A percentile compares a stretch with the other conserved stretches of the same genome.
These are phyloP conservation scores for Lasiurus cinereus DNA, from an alignment of 2,113 vertebrate species.

Conservation along the genomic window DNA sequence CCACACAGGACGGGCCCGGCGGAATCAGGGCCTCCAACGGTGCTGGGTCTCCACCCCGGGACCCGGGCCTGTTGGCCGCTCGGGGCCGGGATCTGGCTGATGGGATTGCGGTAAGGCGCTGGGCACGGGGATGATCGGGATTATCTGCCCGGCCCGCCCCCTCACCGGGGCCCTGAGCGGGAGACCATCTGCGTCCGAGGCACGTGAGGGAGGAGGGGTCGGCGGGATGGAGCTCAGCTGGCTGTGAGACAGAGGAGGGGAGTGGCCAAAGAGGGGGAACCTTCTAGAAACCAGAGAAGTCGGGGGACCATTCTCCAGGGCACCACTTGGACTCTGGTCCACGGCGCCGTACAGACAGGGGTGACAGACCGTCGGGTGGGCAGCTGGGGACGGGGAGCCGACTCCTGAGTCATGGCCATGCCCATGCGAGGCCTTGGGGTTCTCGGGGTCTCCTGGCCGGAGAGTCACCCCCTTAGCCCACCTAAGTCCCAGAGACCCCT, in stretches of 20 bases:
- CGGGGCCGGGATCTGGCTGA: neutral
- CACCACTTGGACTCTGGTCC: neutral
- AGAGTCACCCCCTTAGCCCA: no score
- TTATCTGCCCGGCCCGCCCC: neutral
- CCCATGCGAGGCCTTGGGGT: no score
- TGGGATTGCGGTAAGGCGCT: neutral
- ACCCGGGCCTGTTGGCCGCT: neutral
- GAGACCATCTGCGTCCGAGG: neutral
- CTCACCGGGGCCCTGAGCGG: neutral
- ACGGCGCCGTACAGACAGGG: neutral
- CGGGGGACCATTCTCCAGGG: neutral
- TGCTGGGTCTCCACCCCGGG: neutral
- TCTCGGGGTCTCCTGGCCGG: no score
- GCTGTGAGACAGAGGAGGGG: neutral
- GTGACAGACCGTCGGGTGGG: neutral
- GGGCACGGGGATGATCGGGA: neutral
- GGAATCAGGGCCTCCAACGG: neutral
- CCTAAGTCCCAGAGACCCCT: no score
- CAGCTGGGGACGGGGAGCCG: neutral
- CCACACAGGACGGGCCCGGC: accelerated
- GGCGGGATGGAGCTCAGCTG: neutral
- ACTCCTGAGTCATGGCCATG: no score
- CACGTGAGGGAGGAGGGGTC: accelerated
- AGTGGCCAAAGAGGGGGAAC: neutral
- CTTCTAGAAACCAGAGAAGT: neutral